Percentiles rank a stretch among this genome's conserved stretches.
Evolutionary conservation across 2,888 invertebrate species (phyloP).

Genomic region (Anoplius nigerrimus): DNA sequence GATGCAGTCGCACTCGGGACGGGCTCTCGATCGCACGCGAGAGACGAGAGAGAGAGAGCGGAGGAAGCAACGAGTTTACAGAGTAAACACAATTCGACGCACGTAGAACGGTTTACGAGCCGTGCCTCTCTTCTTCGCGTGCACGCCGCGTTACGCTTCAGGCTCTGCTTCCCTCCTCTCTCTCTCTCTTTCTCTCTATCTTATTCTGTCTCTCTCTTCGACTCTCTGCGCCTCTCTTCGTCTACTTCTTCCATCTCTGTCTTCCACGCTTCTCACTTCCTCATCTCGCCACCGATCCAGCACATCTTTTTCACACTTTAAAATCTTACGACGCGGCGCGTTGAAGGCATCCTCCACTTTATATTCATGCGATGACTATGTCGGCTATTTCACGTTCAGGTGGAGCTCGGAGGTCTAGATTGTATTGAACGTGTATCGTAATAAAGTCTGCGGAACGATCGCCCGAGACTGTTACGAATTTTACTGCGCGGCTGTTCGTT

Average conservation of each 20-base stretch:
- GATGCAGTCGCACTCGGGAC: constrained; percentile 45
- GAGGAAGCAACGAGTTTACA: constrained; percentile 50
- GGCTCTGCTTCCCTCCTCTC: not conserved
- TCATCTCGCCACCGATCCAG: not conserved
- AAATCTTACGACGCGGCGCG: constrained; percentile 12
- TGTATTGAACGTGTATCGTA: too few species aligned
- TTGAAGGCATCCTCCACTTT: too few species aligned
- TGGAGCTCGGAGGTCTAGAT: too few species aligned
- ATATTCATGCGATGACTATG: too few species aligned
- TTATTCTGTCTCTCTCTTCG: not conserved
- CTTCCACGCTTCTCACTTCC: not conserved
- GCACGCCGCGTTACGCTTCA: constrained; percentile 1
- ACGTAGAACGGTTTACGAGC: constrained; percentile 54
- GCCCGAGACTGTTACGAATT: too few species aligned
- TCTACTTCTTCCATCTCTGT: not conserved
- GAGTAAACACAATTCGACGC: constrained; percentile 59
- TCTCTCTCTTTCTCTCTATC: not conserved
- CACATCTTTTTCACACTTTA: constrained; percentile 1
- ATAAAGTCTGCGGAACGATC: too few species aligned
- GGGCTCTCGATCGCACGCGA: not conserved
- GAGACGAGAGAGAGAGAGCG: constrained; percentile 8
- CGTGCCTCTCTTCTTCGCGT: constrained; percentile 19
- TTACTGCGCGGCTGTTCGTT: too few species aligned
- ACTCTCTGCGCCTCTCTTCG: not conserved
- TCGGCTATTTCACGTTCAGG: too few species aligned